Evolutionary conservation across 2,113 vertebrate genomes (phyloP), one percentile per base, ranked within the genome.

Genomic region (Zapornia atra): DNA sequence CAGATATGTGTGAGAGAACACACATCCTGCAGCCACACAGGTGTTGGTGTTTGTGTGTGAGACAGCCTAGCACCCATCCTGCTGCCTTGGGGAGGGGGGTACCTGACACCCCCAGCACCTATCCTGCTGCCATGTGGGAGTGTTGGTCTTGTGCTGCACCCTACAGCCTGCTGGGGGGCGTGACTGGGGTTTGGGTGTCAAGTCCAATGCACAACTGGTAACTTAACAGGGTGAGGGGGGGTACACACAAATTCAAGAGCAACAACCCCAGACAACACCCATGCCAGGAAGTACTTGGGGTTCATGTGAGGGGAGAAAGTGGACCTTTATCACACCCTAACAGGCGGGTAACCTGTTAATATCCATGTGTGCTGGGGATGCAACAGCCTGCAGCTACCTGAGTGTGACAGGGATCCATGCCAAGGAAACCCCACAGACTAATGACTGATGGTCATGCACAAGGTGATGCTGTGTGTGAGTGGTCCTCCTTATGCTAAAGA

Each of bases 1-100:
- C 17, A 20, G 16, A 11, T 10, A 3, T 25, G 34, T 2, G 10
- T 20, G 69, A 48, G 44, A 21, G 14, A 54, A 12, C 3, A 1
- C n/a, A 24, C 1, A 1, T 38, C 42, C 17, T 34, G n/a, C 61
- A 56, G 33, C 34, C 24, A 56, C 3, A 1, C 0, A 40, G 56
- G 56, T 24, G 50, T 6, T 16, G 56, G 20, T 24, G 5, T 68
- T 31, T 21, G 3, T 20, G 50, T 48, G 50, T 42, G 36, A 64
- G 14, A 28, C 9, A 34, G 14, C 18, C 72, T 31, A 31, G 12
- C 38, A 40, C 61, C 25, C 19, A 14, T 36, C 56, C 65, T 68
- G 13, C 4, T 66, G 38, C 31, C 11, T 31, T 6, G 2, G 42
- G 42, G 14, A 42, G 24, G 40, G 10, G 31, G 48, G 3, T 15